Conservation (phyloP, 2,797 vertebrate species). For the Toxotes lorentzi region DNA sequence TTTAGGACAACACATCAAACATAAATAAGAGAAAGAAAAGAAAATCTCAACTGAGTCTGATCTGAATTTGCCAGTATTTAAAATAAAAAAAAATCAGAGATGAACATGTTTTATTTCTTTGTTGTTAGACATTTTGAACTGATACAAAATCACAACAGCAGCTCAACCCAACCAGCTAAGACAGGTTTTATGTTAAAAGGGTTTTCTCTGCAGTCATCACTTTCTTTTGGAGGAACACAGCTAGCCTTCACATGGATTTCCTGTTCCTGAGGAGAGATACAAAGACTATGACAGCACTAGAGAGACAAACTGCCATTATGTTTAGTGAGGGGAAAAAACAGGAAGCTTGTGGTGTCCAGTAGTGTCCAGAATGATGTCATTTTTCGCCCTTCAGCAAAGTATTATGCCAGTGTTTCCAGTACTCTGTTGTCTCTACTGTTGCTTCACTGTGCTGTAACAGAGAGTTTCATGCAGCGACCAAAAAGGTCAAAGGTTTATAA, state of each 20-base stretch:
- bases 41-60: slow-evolving; percentile 38
- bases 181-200: slow-evolving; percentile 27
- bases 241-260: slow-evolving; percentile 55
- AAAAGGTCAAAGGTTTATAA: neutral
- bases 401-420: slow-evolving; percentile 37
- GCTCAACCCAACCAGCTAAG: slow-evolving; percentile 12
- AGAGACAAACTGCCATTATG: slow-evolving; percentile 54
- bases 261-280: slow-evolving; percentile 65
- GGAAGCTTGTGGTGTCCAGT: slow-evolving; percentile 53
- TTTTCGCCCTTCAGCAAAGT: slow-evolving; percentile 38
- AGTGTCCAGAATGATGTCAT: slow-evolving; percentile 63
- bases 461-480: neutral
- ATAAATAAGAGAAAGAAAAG: slow-evolving; percentile 55
- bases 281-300: slow-evolving; percentile 54
- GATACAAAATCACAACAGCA: slow-evolving; percentile 9
- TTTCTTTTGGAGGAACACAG: slow-evolving; percentile 33
- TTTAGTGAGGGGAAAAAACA: slow-evolving; percentile 58
- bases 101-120: slow-evolving; percentile 8
- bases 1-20: slow-evolving; percentile 64
- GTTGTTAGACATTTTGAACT: neutral
- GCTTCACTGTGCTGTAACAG: slow-evolving; percentile 11
- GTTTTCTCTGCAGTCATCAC: slow-evolving; percentile 55
- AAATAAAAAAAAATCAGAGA: too few species aligned
- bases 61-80: slow-evolving; percentile 9
- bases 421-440: slow-evolving; percentile 33